Base-by-base conservation (phyloP, 2,113 vertebrate genomes). In the Eurypyga helias region DNA sequence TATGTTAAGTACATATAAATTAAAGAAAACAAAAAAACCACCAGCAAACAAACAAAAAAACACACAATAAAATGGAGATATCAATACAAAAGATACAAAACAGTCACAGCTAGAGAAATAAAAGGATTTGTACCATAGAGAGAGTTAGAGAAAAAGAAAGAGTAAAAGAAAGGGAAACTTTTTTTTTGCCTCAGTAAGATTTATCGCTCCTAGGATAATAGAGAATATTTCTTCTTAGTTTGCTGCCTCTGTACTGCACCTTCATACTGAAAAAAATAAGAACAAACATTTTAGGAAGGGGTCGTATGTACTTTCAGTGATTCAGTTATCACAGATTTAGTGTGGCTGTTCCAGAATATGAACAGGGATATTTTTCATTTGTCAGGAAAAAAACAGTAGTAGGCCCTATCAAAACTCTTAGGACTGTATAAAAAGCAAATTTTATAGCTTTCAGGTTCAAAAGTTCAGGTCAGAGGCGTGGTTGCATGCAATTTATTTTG, bases 391-490 rank as follows among this genome's bases (percentile, higher is more conserved):
- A 54, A 57, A 2, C 2, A 4, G 49, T 54, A 62, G 75, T 78
- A 90, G n/a, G 2, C 57, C 51, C 26, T 91, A 75, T 95, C 54
- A 67, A 85, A 96, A 90, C 76, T 80, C 82, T 70, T 45, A 29
- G 64, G 16, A 83, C 67, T 43, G 13, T 83, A 67, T 45, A 91
- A 95, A 91, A 81, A 87, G 45, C 28, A 67, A 78, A 85, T 90
- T 94, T 93, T 90, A 20, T 17, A 29, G 29, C 36, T 95, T 77
- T 75, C 33, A 36, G 20, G 83, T 97, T 97, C 87, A 95, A 91
- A 94, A 71, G 72, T 85, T 98, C 83, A 97, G n/a, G 46, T 91
- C 78, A 96, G 43, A 95, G 69, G 87, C 96, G 87, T 94, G 78
- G 86, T n/a, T 94, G 72, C 43, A 75, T 87, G 65, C 34, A 91